phyloP scores from a whole-genome alignment of 2,113 vertebrate genomes.

The Amblyornis subalaris region DNA sequence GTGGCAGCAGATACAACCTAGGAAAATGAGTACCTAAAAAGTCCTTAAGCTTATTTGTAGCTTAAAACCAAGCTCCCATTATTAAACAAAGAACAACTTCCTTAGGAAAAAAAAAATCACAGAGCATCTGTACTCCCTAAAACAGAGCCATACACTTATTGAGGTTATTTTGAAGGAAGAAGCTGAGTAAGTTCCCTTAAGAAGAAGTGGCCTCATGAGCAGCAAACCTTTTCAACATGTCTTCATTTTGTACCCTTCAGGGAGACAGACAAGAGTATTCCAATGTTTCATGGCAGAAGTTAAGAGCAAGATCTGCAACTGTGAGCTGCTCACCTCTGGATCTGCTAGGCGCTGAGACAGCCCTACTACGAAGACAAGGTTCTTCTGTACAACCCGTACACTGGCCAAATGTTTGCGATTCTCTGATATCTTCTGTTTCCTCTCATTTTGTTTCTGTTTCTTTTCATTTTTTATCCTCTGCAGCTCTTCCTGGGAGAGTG shows the following conservation, averaged over 20 bases:
- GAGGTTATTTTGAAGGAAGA: background rate
- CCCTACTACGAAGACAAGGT: slow-evolving; percentile 97
- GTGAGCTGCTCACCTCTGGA: slow-evolving; percentile 84
- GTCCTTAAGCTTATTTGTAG: background rate
- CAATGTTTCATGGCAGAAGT: background rate
- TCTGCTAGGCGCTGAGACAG: slow-evolving; percentile 95
- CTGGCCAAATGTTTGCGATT: slow-evolving; percentile 98
- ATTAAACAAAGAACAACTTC: background rate
- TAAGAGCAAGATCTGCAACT: background rate
- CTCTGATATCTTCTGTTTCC: slow-evolving; percentile 99
- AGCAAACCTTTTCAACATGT: background rate
- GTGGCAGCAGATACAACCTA: background rate
- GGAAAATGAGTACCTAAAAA: background rate
- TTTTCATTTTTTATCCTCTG: slow-evolving; percentile 99
- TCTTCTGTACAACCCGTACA: slow-evolving; percentile 96
- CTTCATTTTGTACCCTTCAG: background rate
- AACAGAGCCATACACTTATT: background rate
- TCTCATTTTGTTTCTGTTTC: slow-evolving; percentile 99
- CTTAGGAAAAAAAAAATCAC: background rate
- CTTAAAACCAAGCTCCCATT: background rate
- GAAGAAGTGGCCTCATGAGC: background rate
- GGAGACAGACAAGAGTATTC: background rate
- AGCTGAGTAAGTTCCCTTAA: background rate
- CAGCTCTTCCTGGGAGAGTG: slow-evolving; percentile 97
- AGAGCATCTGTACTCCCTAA: background rate